Base-by-base conservation (phyloP, 2,888 invertebrate genomes). In the Crepidodera aurea region DNA sequence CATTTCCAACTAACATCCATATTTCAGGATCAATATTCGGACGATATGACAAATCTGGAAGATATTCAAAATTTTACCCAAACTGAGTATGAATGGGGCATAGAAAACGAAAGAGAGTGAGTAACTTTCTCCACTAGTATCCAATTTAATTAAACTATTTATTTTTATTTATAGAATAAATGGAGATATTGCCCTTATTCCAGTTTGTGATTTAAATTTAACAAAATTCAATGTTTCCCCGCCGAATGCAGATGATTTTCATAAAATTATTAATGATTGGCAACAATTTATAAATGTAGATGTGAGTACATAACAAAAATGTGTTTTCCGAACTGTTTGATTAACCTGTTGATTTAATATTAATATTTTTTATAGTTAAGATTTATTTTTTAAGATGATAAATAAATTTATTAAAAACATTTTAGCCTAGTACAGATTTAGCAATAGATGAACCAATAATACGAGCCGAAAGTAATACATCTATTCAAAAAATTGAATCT, bases 221-320 rank as follows among this genome's bases (percentile, higher is more conserved):
- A 65, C 67, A 50, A 62, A 69, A 60, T 56, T 72, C 58, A 73
- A 71, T 40, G 72, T 64, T 59, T 75, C 76, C 6, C 73, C 75
- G 32, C 77, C 78, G 55, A 76, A 77, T 22, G 80, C 81, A 64
- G 83, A 84, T 57, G 84, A 84, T 70, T 83, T 81, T 72, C 81
- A 82, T 40, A 82, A 82, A 74, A 81, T 84, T 65, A 79, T 84
- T 62, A 80, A 77, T 48, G 84, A 84, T 61, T 84, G 84, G 84
- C 82, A 84, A 62, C 83, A 84, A 51, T 75, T 84, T 58, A 82
- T 83, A 40, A 78, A 77, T 57, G 69, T 83, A 54, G 83, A 84
- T 77, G 83, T 83, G 69, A 76, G 71, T 72, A 37, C 4, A 34
- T 7, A n/a, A 34, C 10, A 34, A 34, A 34, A 34, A 34, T 34